Evolutionary conservation across 2,888 invertebrate species (phyloP).

Genomic region (Epistrophe grossulariae): DNA sequence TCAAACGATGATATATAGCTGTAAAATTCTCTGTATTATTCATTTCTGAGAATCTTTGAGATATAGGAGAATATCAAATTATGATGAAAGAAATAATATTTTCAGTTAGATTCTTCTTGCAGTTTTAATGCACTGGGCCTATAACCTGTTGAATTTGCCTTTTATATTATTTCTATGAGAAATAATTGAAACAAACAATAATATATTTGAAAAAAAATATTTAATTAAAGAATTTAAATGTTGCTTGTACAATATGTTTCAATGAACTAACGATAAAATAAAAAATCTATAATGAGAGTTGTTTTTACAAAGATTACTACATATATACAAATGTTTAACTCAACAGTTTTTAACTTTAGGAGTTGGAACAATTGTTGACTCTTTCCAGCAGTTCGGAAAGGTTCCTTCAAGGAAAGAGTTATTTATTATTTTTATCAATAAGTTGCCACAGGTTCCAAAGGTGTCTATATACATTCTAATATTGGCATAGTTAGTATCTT

Average conservation of each 20-base stretch:
- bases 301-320: neutral
- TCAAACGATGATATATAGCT: neutral
- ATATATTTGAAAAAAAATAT: too few relatives aligned
- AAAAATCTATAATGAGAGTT: neutral
- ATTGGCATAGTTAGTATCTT: too few relatives aligned
- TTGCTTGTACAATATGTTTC: too few relatives aligned
- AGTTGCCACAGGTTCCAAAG: too few relatives aligned
- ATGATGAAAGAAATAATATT: neutral
- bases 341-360: neutral
- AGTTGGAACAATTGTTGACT: too few relatives aligned
- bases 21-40: neutral
- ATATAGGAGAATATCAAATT: neutral
- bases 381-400: too few relatives aligned
- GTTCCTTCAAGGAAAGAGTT: too few relatives aligned
- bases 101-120: neutral
- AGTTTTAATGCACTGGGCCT: neutral
- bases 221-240: too few relatives aligned
- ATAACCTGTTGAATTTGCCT: slow-evolving; percentile 1
- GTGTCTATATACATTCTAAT: too few relatives aligned
- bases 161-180: too few relatives aligned
- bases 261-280: neutral
- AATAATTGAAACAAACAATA: too few relatives aligned
- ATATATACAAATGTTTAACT: neutral
- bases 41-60: neutral
- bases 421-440: too few relatives aligned